Evolutionary conservation across 1,140 invertebrate genomes (phyloP), one percentile per base, ranked within the genome.

Genomic region (Brachionus rotundiformis): DNA sequence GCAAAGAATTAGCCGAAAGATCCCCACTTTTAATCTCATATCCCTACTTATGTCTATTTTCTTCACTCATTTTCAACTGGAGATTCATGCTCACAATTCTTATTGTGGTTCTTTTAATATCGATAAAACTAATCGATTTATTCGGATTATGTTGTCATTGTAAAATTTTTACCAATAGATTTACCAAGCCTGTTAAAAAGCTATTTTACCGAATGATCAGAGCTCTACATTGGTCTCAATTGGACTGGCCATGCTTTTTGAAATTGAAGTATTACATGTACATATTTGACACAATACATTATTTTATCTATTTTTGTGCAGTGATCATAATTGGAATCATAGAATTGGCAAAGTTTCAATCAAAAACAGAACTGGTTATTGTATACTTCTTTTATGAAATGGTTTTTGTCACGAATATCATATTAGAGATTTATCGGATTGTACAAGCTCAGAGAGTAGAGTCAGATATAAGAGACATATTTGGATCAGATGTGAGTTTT

Each of bases 221-320:
- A 11, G 31, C 29, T 36, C 19, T 68, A 7, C 63, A 39, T 33
- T 68, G 63, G 63, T 68, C 63, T 36, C 31, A 33, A 68, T 16
- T 68, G 16, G 63, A 68, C 31, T 68, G 63, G 63, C 63, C 63
- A 68, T 68, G 63, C 36, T 68, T 68, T 16, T 16, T 68, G n/a
- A 68, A 68, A 33, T n/a, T 68, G 1, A 68, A 68, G 16, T 68
- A 68, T 16, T 68, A 36, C 29, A 36, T 23, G 13, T 68, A 68
- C 63, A 68, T 68, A 16, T 68, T 36, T 16, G 63, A 68, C 36
- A 68, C 33, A 36, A 68, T 68, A 68, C 63, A 68, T 33, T 68
- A 68, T 68, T 68, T 68, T 39, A 7, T 68, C 11, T 68, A 68
- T 16, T 68, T 68, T 68, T 68, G 31, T 11, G n/a, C 31, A 19